Percentiles rank a stretch among this genome's conserved stretches.
Conservation (phyloP, 2,888 invertebrate genomes). For the Xestia rhomboidea region DNA sequence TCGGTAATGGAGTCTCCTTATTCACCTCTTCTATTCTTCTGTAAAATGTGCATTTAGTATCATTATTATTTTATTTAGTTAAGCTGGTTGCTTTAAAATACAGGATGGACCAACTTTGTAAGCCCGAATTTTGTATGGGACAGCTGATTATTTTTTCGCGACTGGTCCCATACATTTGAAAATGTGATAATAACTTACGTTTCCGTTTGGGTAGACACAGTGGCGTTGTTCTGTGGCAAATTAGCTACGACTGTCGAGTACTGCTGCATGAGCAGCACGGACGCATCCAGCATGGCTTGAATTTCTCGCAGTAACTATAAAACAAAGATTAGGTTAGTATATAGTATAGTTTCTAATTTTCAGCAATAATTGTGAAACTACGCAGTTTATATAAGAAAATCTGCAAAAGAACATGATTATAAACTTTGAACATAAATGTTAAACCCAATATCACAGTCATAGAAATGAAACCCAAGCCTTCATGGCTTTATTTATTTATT, state of each 20-base stretch:
- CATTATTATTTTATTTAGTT: not conserved
- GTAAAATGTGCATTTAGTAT: not conserved
- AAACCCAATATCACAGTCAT: too few species aligned
- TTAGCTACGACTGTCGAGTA: constrained; percentile 94
- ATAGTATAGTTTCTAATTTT: not conserved
- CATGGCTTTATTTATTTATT: not conserved
- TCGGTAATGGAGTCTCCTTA: constrained; percentile 59
- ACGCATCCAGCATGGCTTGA: constrained; percentile 97
- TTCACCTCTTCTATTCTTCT: constrained; percentile 72
- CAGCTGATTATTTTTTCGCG: not conserved
- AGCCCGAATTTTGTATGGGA: not conserved
- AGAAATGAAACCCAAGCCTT: not conserved
- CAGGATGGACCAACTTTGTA: not conserved
- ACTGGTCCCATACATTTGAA: not conserved
- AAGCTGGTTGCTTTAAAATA: not conserved
- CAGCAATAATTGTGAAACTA: not conserved
- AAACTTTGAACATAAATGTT: too few species aligned
- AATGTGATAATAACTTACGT: constrained; percentile 70
- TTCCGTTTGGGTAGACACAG: constrained; percentile 86
- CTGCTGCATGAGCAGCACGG: constrained; percentile 98
- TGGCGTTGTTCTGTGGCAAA: constrained; percentile 86
- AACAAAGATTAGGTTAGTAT: constrained; percentile 8
- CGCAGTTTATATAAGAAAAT: not conserved
- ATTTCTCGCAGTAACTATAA: constrained; percentile 95
- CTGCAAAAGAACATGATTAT: not conserved